These are phyloP conservation scores for Raillietiella orientalis DNA, from an alignment of 2,888 invertebrate species.

Conservation along the genomic window DNA sequence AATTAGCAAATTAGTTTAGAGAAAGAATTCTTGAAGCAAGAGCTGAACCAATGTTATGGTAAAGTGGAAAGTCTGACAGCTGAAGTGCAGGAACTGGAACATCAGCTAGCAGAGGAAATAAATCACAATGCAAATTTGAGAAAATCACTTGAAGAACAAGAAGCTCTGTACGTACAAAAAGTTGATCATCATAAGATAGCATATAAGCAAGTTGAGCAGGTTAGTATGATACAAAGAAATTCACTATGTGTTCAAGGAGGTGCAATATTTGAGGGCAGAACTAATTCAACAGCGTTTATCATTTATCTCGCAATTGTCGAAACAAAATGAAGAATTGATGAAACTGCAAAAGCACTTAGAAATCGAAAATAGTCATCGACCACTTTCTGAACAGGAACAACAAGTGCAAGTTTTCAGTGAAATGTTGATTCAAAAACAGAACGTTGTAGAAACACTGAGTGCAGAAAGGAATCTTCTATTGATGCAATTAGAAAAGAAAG, in stretches of 20 bases:
- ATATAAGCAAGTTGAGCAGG: too few relatives aligned
- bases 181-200: too few relatives aligned
- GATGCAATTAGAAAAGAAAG: slow-evolving; percentile 45
- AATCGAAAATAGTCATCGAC: slow-evolving; percentile 9
- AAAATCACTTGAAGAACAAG: too few relatives aligned
- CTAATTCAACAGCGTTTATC: slow-evolving; percentile 16
- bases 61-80: slow-evolving; percentile 14
- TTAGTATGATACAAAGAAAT: too few relatives aligned
- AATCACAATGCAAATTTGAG: too few relatives aligned
- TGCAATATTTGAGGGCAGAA: slow-evolving; percentile 21
- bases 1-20: too few relatives aligned
- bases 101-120: slow-evolving; percentile 15
- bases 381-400: slow-evolving; percentile 15
- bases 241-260: slow-evolving; percentile 14
- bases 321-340: slow-evolving; percentile 22
- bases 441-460: slow-evolving; percentile 40
- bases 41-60: slow-evolving; percentile 18
- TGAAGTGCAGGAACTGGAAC: slow-evolving; percentile 18
- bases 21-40: slow-evolving; percentile 21
- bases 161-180: too few relatives aligned
- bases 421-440: slow-evolving; percentile 52
- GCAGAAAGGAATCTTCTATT: slow-evolving; percentile 54
- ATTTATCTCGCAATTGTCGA: slow-evolving; percentile 17
- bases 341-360: slow-evolving; percentile 20
- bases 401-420: slow-evolving; percentile 27